phyloP scores from a whole-genome alignment of 2,888 invertebrate species.

The Phaedon cochleariae region DNA sequence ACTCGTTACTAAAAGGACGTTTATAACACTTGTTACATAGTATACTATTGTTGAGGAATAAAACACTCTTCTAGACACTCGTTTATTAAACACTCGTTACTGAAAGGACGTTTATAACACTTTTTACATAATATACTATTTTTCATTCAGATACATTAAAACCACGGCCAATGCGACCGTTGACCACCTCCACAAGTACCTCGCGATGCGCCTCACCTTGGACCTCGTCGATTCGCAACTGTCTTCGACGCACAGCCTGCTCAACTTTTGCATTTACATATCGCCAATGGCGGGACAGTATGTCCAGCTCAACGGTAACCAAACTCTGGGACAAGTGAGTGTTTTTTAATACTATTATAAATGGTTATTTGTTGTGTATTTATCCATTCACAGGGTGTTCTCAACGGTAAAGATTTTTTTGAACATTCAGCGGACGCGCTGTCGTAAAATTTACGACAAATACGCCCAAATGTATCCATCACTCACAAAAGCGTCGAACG shows the following conservation, averaged over 20 bases:
- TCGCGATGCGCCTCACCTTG: slow-evolving; percentile 89
- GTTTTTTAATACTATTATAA: slow-evolving; percentile 53
- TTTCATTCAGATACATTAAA: slow-evolving; percentile 78
- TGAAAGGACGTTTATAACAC: too few species aligned
- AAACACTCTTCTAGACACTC: too few species aligned
- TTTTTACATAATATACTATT: slow-evolving; percentile 4
- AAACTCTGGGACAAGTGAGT: slow-evolving; percentile 90
- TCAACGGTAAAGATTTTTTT: background rate
- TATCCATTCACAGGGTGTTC: background rate
- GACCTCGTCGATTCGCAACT: slow-evolving; percentile 83
- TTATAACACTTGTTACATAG: too few species aligned
- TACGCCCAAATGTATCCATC: too few species aligned
- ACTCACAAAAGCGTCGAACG: too few species aligned
- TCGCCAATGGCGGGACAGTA: slow-evolving; percentile 86
- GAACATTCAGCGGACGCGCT: too few species aligned
- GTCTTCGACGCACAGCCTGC: slow-evolving; percentile 75
- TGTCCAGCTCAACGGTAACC: slow-evolving; percentile 85
- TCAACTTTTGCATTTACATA: slow-evolving; percentile 93
- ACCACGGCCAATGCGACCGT: slow-evolving; percentile 98
- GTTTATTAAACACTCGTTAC: too few species aligned
- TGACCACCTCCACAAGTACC: slow-evolving; percentile 94
- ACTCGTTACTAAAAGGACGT: too few species aligned
- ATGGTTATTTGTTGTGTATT: background rate
- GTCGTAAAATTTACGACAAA: too few species aligned
- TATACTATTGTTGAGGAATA: too few species aligned